phyloP scores from a whole-genome alignment of 2,888 invertebrate species.

The Flexamia atlantica region DNA sequence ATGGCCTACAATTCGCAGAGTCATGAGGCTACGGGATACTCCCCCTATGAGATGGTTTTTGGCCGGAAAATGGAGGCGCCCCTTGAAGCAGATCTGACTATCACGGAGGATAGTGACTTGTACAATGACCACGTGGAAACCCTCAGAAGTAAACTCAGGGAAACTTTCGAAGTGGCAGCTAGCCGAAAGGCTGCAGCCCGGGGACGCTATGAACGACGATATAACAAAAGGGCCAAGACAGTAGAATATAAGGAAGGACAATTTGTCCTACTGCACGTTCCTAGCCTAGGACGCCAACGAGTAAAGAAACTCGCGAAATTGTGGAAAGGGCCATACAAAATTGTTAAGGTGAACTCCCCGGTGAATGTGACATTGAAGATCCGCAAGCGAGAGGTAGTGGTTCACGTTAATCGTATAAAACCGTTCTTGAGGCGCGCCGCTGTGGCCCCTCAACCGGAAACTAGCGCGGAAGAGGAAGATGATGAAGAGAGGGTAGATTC shows the following conservation, averaged over 20 bases:
- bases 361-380: neutral
- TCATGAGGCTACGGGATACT: conserved; percentile 1
- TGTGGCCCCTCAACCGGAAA: too few species aligned
- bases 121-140: neutral
- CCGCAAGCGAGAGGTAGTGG: neutral
- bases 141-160: neutral
- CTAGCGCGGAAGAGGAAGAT: too few species aligned
- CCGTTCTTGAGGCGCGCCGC: neutral
- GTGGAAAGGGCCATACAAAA: conserved; percentile 26
- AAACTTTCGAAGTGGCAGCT: neutral
- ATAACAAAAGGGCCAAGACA: neutral
- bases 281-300: neutral
- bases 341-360: neutral
- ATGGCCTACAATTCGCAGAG: conserved; percentile 26
- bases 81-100: neutral
- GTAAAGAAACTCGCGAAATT: conserved; percentile 25
- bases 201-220: neutral
- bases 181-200: neutral
- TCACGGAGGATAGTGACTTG: neutral
- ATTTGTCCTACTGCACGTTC: neutral
- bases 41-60: conserved; percentile 2
- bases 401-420: conserved; percentile 26
- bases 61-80: conserved; percentile 7
- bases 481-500: too few species aligned
- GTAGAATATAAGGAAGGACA: neutral